These are phyloP conservation scores for Rhabdomys pumilio DNA, from an alignment of 2,797 vertebrate species.

Conservation along the genomic window DNA sequence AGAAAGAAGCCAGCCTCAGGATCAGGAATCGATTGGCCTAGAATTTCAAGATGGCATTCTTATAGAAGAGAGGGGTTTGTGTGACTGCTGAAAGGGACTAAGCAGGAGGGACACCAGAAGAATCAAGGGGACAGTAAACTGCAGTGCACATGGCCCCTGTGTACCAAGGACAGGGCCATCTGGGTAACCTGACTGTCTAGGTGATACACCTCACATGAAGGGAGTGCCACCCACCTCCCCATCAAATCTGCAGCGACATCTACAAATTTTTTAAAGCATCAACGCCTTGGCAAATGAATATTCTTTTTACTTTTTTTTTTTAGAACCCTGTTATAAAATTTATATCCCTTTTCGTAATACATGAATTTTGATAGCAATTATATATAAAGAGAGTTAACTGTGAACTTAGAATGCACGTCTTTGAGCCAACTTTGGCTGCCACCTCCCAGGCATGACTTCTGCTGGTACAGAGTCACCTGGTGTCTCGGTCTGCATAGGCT, in stretches of 20 bases:
- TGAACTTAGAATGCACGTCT: constrained; percentile 44
- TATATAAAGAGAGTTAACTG: constrained; percentile 26
- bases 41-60: background rate
- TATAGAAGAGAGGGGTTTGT: background rate
- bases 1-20: background rate
- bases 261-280: constrained; percentile 26
- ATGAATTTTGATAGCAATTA: constrained; percentile 60
- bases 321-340: constrained; percentile 60
- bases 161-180: background rate
- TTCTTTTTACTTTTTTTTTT: constrained; percentile 45
- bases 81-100: background rate
- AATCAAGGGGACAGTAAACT: background rate
- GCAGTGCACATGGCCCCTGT: background rate
- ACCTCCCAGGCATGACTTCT: background rate
- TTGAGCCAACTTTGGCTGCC: background rate
- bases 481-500: background rate
- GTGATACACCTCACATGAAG: background rate
- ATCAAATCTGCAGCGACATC: background rate
- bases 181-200: background rate
- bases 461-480: background rate
- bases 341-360: constrained; percentile 48
- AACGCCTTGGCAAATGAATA: constrained; percentile 56
- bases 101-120: background rate
- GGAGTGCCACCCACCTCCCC: background rate
- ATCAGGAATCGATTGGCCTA: background rate